Base-by-base conservation (phyloP, 2,113 vertebrate genomes). In the Gadus macrocephalus region DNA sequence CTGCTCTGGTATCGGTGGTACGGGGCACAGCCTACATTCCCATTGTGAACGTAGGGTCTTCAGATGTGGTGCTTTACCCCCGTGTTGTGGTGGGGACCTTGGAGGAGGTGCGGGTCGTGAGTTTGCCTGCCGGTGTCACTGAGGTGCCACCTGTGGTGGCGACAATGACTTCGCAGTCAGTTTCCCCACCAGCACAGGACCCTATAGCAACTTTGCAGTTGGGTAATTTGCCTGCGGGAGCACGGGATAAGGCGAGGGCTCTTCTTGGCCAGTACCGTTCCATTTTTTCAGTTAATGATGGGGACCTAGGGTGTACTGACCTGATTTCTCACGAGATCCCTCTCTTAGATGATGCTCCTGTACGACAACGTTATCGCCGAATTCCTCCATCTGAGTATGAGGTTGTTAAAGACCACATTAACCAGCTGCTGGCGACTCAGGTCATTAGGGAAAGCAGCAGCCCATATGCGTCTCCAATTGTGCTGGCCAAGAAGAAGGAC, bases 371-470 rank as follows among this genome's bases (percentile, higher is more conserved):
- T 58, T 58, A 4, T n/a, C 12, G 53, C 12, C 53, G 12, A 12
- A n/a, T 58, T 5, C 55, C 55, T 14, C 55, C 55, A 12, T 53
- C 53, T 53, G 53, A 53, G 53, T 74, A 67, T 15, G 20, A 70
- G 28, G 53, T 15, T 1, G 68, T 2, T 0, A 64, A 64, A 27
- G 16, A 14, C 0, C 64, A 74, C 8, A 75, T 71, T 0, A 5
- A 16, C 11, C 63, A 70, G 7, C 58, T 75, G 0, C 49, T 70
- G 0, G 55, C 66, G 0, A 20, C 35, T 17, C n/a, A 67, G 53
- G 42, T 76, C 1, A 67, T 76, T 25, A 35, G 74, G 6, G 68
- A n/a, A n/a, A n/a, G n/a, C n/a, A n/a, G n/a, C n/a, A n/a, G n/a
- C n/a, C n/a, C n/a, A n/a, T n/a, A n/a, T 70, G 19, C 66, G n/a